Percentiles rank a stretch among this genome's conserved stretches.
These are phyloP conservation scores for Falco novaeseelandiae DNA, from an alignment of 2,797 vertebrate species.

Conservation along the genomic window DNA sequence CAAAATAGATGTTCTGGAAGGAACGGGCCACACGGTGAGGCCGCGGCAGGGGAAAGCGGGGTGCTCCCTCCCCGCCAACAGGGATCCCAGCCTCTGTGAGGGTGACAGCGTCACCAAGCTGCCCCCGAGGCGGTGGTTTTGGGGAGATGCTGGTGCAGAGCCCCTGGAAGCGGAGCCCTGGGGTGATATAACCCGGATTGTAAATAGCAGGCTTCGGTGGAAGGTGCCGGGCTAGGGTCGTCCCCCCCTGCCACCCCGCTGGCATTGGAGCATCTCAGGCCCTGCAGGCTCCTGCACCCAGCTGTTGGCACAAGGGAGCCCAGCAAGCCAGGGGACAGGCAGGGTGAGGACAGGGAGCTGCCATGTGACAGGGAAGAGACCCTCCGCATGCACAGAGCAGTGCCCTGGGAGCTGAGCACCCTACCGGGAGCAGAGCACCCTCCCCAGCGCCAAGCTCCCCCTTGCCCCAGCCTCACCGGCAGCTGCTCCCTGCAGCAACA, in stretches of 20 bases:
- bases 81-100: background rate
- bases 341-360: background rate
- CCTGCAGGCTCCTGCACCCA: background rate
- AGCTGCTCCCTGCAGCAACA: background rate
- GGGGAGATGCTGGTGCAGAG: background rate
- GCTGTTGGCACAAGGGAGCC: background rate
- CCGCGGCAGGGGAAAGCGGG: rapidly evolving
- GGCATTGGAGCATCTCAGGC: background rate
- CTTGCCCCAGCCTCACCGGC: background rate
- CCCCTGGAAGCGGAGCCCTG: rapidly evolving
- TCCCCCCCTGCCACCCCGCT: rapidly evolving
- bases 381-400: background rate
- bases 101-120: background rate
- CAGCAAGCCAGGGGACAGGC: rapidly evolving
- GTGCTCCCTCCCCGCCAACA: rapidly evolving
- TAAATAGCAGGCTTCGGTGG: background rate
- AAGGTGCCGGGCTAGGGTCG: rapidly evolving
- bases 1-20: slow-evolving; percentile 68
- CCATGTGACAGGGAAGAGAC: background rate
- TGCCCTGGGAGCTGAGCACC: background rate
- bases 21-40: background rate
- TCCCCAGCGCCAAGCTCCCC: background rate
- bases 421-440: background rate
- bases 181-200: background rate
- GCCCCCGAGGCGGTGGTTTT: rapidly evolving